Evolutionary conservation across 2,113 vertebrate species (phyloP).

Genomic region (Camelus bactrianus): DNA sequence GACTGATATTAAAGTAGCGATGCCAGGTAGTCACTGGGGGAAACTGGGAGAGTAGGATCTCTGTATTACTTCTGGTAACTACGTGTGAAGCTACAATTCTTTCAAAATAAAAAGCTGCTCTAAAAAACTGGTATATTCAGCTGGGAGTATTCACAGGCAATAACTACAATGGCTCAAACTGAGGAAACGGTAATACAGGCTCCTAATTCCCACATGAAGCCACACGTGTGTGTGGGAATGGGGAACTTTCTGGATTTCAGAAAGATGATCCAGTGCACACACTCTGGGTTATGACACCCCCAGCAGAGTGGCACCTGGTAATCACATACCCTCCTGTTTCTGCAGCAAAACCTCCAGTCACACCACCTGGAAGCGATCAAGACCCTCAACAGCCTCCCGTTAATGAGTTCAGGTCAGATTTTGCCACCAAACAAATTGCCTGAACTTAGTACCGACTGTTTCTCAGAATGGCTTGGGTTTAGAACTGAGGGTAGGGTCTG

Average conservation of each 20-base stretch:
- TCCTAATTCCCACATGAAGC: rapidly evolving
- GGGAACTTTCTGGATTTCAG: neutral
- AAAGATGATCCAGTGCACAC: neutral
- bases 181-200: rapidly evolving
- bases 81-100: neutral
- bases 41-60: neutral
- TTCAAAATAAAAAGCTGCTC: neutral
- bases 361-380: neutral
- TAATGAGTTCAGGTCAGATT: neutral
- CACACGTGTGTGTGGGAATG: rapidly evolving
- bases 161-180: rapidly evolving
- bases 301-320: neutral
- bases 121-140: neutral
- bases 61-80: neutral
- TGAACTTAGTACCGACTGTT: neutral
- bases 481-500: neutral
- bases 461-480: neutral
- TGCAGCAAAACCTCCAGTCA: neutral
- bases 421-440: neutral
- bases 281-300: neutral
- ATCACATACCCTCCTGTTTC: neutral
- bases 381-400: neutral
- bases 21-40: neutral
- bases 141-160: neutral
- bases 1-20: neutral